Percentiles rank a stretch among this genome's conserved stretches.
phyloP scores from a whole-genome alignment of 1,140 invertebrate genomes.

The Aphelenchoides fujianensis region DNA sequence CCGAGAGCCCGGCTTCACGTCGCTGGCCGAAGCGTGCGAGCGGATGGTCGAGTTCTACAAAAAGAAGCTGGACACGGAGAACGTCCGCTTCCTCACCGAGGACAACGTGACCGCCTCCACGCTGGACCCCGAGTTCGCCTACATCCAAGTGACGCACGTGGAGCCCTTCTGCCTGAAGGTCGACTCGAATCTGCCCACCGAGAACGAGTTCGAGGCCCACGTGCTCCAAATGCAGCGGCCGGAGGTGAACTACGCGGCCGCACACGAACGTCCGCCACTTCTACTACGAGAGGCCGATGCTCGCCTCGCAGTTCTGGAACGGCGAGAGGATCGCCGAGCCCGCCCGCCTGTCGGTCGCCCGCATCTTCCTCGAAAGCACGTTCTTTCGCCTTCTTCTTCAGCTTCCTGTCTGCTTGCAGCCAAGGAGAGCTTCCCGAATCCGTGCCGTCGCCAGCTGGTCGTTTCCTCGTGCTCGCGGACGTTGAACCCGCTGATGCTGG shows the following conservation, averaged over 20 bases:
- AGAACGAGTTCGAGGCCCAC: conserved; percentile 20
- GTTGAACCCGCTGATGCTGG: conserved; percentile 44
- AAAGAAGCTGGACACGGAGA: background rate
- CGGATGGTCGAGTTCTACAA: conserved; percentile 64
- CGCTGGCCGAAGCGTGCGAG: conserved; percentile 86
- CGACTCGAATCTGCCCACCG: background rate
- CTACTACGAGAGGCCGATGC: conserved; percentile 44
- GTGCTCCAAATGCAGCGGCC: conserved; percentile 16
- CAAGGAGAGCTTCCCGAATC: conserved; percentile 40
- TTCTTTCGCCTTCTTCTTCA: no score
- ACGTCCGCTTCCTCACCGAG: conserved; percentile 17
- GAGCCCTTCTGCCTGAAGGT: conserved; percentile 28
- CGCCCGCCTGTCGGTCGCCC: conserved; percentile 37
- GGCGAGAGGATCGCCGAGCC: conserved; percentile 38
- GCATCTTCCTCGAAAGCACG: conserved; percentile 45
- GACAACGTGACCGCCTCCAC: background rate
- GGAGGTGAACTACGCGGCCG: conserved; percentile 32
- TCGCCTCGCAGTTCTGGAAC: conserved; percentile 16
- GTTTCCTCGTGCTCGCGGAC: conserved; percentile 26
- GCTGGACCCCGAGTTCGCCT: conserved; percentile 71
- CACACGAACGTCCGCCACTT: conserved; percentile 50
- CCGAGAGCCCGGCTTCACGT: conserved; percentile 89
- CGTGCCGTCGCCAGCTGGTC: conserved; percentile 34
- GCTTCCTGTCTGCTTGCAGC: background rate
- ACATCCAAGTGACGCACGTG: conserved; percentile 50